Base-by-base conservation (phyloP, 2,113 vertebrate genomes). In the Pygoscelis antarcticus region DNA sequence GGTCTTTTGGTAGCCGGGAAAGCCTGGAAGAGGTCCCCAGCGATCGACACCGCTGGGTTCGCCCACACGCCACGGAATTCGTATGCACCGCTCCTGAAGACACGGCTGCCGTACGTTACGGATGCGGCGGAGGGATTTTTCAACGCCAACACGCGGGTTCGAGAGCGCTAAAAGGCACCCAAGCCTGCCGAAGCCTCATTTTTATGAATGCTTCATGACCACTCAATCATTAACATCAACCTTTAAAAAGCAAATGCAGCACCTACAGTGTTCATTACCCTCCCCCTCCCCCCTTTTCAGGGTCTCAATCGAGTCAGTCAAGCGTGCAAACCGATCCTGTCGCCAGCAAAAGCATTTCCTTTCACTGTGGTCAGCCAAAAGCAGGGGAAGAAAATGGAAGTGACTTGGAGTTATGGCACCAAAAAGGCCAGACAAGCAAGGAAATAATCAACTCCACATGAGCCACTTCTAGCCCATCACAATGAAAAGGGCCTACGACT, bases 401-500 rank as follows among this genome's bases (percentile, higher is more conserved):
- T 98, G 97, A 98, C 97, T 97, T 87, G 98, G 97, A 98, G 96
- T 96, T 97, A 98, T 87, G 97, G 98, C 98, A 97, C 98, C 98
- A 94, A 98, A 97, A 97, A 98, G 98, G 98, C 98, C 98, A 98
- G 98, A 97, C 98, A 98, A 98, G 98, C 98, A 98, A 99, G 99
- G 99, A 99, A 99, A 99, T 99, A 99, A 99, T 99, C 99, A 99
- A 99, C 99, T 99, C 98, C 98, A 98, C 98, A 98, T 99, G 98
- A 98, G 98, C 97, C 98, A 97, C 97, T 98, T 98, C 97, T 93
- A 98, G 98, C 98, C 97, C 95, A 95, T 98, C 97, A 99, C 98
- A 99, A 98, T 98, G 98, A 78, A 97, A 93, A 97, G 95, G 95
- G 98, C 98, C 99, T 95, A 97, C 79, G 93, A 97, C 97, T 97